These are phyloP conservation scores for Alethe castanea DNA, from an alignment of 2,113 vertebrate species.

Conservation along the genomic window DNA sequence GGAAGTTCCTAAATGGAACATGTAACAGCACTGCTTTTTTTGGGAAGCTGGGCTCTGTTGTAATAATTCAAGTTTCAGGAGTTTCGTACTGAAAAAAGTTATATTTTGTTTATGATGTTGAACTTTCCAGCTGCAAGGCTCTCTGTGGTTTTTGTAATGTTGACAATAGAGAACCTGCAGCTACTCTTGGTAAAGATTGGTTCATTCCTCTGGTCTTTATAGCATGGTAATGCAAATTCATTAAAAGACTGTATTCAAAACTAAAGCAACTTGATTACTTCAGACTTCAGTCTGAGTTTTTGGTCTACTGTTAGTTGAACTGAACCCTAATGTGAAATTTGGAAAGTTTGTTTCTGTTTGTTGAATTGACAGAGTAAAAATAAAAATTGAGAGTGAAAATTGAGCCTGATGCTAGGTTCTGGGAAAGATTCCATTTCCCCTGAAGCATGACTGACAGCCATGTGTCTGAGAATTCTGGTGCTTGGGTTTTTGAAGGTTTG, in stretches of 20 bases:
- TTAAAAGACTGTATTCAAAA: background rate
- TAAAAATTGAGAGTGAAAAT: background rate
- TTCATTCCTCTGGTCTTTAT: background rate
- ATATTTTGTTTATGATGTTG: background rate
- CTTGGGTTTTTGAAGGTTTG: background rate
- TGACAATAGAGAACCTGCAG: background rate
- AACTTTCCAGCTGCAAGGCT: fast-evolving
- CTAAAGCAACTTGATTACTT: background rate
- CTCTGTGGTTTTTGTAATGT: background rate
- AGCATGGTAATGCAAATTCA: background rate
- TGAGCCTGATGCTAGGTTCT: background rate
- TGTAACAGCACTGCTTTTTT: background rate
- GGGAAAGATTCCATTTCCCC: background rate
- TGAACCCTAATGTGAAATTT: background rate
- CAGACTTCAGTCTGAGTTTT: background rate
- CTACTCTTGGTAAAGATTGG: background rate
- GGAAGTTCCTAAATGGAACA: background rate
- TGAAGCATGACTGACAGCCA: background rate
- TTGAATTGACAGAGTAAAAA: background rate
- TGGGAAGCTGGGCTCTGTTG: background rate
- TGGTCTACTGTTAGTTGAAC: background rate
- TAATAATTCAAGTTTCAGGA: background rate
- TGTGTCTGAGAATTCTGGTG: background rate
- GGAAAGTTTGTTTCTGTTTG: background rate
- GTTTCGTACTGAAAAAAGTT: background rate